Evolutionary conservation across 2,888 invertebrate genomes (phyloP).

Genomic region (Caenorhabditis plicata): DNA sequence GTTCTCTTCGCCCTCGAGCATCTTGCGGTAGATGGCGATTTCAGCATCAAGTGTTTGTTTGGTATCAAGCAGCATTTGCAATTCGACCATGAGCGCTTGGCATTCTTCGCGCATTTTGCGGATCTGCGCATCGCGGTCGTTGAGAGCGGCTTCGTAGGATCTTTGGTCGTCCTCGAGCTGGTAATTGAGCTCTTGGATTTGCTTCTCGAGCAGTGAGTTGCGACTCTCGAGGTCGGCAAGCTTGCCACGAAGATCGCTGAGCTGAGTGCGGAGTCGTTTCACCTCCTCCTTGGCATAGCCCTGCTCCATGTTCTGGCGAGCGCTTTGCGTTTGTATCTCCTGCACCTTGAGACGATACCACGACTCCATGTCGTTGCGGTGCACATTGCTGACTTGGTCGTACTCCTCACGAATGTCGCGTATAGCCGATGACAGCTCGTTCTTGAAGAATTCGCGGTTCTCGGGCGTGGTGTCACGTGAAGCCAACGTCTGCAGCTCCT

Average conservation of each 20-base stretch:
- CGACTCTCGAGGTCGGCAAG: slow-evolving; percentile 68
- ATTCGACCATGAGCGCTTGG: slow-evolving; percentile 67
- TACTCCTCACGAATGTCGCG: slow-evolving; percentile 69
- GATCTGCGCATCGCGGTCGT: slow-evolving; percentile 66
- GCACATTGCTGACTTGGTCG: slow-evolving; percentile 67
- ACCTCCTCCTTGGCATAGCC: slow-evolving; percentile 68
- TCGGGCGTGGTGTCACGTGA: slow-evolving; percentile 70
- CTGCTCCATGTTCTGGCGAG: slow-evolving; percentile 67
- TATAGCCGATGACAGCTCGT: slow-evolving; percentile 69
- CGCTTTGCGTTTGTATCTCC: slow-evolving; percentile 69
- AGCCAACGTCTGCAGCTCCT: slow-evolving; percentile 69
- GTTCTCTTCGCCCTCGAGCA: slow-evolving; percentile 71
- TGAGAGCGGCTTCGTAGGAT: slow-evolving; percentile 68
- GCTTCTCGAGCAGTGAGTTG: slow-evolving; percentile 69
- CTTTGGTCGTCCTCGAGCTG: slow-evolving; percentile 68
- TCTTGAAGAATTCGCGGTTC: slow-evolving; percentile 71
- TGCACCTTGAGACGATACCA: slow-evolving; percentile 70
- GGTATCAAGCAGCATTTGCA: slow-evolving; percentile 68
- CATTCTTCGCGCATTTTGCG: slow-evolving; percentile 66
- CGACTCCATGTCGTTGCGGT: slow-evolving; percentile 69
- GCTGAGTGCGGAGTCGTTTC: slow-evolving; percentile 67
- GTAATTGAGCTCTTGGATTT: slow-evolving; percentile 68
- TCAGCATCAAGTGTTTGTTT: slow-evolving; percentile 70
- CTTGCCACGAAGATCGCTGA: slow-evolving; percentile 67
- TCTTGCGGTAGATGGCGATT: slow-evolving; percentile 71